A percentile compares a stretch with the other conserved stretches of the same genome.
These are phyloP conservation scores for Acanthochromis polyacanthus DNA, from an alignment of 2,113 vertebrate genomes.

Conservation along the genomic window DNA sequence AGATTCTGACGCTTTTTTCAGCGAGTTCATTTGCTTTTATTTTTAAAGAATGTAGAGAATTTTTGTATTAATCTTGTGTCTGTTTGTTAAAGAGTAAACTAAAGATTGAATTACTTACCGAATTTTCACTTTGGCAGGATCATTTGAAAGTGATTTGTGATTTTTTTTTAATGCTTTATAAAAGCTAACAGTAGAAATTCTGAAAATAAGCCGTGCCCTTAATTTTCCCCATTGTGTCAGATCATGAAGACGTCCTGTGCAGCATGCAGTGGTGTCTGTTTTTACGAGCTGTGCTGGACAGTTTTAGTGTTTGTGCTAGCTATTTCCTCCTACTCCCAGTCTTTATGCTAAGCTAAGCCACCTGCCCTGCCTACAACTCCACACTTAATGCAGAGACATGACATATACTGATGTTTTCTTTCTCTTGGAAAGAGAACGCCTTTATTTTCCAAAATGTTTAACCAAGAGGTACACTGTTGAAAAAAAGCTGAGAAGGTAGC, in stretches of 20 bases:
- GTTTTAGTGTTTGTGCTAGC: constrained; percentile 4
- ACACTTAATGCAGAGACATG: not conserved
- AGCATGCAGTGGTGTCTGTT: no score
- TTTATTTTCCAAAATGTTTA: not conserved
- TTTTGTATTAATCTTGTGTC: constrained; percentile 3
- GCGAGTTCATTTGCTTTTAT: not conserved
- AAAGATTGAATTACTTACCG: not conserved
- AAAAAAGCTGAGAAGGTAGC: not conserved
- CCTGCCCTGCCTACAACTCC: not conserved
- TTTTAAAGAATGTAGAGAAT: not conserved
- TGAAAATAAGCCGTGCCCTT: not conserved
- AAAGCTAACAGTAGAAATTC: not conserved
- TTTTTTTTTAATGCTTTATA: not conserved
- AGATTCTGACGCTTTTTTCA: not conserved
- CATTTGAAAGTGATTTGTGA: not conserved
- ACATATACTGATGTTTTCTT: not conserved
- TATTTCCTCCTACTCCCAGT: not conserved
- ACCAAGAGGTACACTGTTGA: not conserved
- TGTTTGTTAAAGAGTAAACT: not conserved
- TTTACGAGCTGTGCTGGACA: no score
- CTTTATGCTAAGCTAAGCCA: not conserved
- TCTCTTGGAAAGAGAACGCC: not conserved
- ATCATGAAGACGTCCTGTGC: not conserved
- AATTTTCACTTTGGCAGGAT: not conserved
- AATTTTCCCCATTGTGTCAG: not conserved